These are phyloP conservation scores for Cephalopholis sonnerati DNA, from an alignment of 2,113 vertebrate genomes.

Conservation along the genomic window DNA sequence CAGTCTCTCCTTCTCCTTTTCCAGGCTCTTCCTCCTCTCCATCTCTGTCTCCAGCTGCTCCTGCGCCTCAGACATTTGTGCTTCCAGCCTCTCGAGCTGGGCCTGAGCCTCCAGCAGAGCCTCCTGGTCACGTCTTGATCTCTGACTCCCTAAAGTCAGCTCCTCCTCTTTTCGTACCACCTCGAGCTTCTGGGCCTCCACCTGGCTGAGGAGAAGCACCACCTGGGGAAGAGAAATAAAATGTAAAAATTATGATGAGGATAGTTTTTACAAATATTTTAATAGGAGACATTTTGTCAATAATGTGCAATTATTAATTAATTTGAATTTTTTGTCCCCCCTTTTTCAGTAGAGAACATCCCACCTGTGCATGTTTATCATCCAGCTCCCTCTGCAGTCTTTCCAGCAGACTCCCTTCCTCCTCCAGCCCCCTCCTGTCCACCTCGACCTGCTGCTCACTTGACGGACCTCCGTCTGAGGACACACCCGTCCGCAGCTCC, in stretches of 20 bases:
- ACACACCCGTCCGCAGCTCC: conserved; percentile 75
- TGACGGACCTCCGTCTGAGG: conserved; percentile 25
- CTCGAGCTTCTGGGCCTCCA: conserved; percentile 90
- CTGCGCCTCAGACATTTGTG: conserved; percentile 84
- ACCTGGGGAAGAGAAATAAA: conserved; percentile 62
- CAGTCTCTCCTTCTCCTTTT: conserved; percentile 86
- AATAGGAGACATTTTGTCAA: conserved; percentile 5
- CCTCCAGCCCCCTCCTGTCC: conserved; percentile 52
- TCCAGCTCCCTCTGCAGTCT: conserved; percentile 90
- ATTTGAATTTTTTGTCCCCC: neutral
- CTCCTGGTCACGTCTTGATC: conserved; percentile 85
- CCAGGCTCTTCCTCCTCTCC: conserved; percentile 83
- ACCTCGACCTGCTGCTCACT: conserved; percentile 10
- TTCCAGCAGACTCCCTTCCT: conserved; percentile 80
- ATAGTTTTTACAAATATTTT: too few species aligned
- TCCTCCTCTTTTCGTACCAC: conserved; percentile 91
- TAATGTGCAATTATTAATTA: neutral
- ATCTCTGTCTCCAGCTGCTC: conserved; percentile 87
- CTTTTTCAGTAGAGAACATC: neutral
- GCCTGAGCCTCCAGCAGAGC: conserved; percentile 83
- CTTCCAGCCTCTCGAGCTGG: conserved; percentile 82
- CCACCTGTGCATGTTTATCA: conserved; percentile 89
- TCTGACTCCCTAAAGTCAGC: conserved; percentile 82
- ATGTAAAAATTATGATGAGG: neutral
- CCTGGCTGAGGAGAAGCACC: conserved; percentile 89